Evolutionary conservation across 2,113 vertebrate genomes (phyloP), one percentile per base, ranked within the genome.

Genomic region (Nannospalax galili): DNA sequence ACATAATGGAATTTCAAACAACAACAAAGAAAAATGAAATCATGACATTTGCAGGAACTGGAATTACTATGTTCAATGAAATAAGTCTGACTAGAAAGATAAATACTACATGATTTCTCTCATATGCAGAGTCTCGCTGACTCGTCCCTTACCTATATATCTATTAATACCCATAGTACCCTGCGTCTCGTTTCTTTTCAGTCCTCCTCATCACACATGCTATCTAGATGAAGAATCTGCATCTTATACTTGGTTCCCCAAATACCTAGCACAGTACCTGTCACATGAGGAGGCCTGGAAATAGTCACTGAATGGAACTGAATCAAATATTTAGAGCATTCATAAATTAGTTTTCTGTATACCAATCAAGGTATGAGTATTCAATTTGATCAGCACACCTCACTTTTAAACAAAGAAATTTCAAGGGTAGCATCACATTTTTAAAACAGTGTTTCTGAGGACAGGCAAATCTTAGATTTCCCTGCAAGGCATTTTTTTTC

Each of bases 401-500:
- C 56, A n/a, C 37, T 78, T 5, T 84, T 64, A 94, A 67, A 30
- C n/a, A 89, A 91, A 22, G 14, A 79, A 80, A 84, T 22, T 84
- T 70, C 84, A 95, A 80, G 89, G 48, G 30, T 2, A 3, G 60
- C 2, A 81, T 85, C 17, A 26, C 1, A 48, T 37, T 85, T 67
- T 77, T 69, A 85, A 79, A 85, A 74, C 35, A 69, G 72, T 80
- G 30, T 90, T 74, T 79, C 22, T 2, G 1, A 56, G 24, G 48
- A 11, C 7, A 91, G 20, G 19, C 0, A 67, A 90, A 75, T 52
- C 90, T 56, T 92, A 58, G 17, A 94, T 90, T 74, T 94, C 11
- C 37, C 69, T 69, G 40, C 92, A 93, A 93, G 56, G 84, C 52
- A 86, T 40, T 3, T 40, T 80, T 93, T 92, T 78, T 75, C 45